These are phyloP conservation scores for Calyptommatus sinebrachiatus DNA, from an alignment of 2,113 vertebrate genomes.

Conservation along the genomic window DNA sequence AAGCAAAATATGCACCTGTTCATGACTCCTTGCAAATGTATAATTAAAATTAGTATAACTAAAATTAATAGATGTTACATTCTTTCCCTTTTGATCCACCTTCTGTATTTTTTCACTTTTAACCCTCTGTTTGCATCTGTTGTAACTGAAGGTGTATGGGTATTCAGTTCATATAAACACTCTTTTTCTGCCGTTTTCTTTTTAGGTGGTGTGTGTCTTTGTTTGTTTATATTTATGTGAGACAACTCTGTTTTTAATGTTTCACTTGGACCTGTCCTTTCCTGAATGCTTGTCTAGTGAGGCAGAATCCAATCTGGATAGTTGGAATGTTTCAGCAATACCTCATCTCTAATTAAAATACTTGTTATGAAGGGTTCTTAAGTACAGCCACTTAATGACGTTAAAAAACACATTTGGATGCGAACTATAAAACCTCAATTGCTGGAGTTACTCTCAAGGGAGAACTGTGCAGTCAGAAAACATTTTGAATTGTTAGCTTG, in stretches of 20 bases:
- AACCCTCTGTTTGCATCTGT: background rate
- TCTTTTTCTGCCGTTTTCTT: background rate
- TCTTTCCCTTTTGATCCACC: slow-evolving; percentile 3
- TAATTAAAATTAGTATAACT: too few species aligned
- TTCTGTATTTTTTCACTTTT: slow-evolving; percentile 33
- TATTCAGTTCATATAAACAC: slow-evolving; percentile 10
- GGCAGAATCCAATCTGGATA: background rate
- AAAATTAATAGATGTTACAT: background rate
- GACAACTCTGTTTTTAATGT: background rate
- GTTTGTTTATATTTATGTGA: too few species aligned
- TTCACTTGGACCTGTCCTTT: slow-evolving; percentile 29
- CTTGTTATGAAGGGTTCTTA: slow-evolving; percentile 72
- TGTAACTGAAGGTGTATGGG: slow-evolving; percentile 33
- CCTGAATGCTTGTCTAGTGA: slow-evolving; percentile 12
- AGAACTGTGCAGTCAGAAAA: slow-evolving; percentile 60
- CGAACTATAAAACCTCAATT: slow-evolving; percentile 66
- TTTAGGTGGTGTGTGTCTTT: background rate
- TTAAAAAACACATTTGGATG: slow-evolving; percentile 72
- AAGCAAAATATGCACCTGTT: too few species aligned
- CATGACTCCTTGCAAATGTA: too few species aligned
- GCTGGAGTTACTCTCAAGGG: slow-evolving; percentile 67
- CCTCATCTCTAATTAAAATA: slow-evolving; percentile 72
- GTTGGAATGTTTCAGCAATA: slow-evolving; percentile 19
- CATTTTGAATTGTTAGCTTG: slow-evolving; percentile 54
- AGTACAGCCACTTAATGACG: slow-evolving; percentile 74